Evolutionary conservation across 2,797 vertebrate species (phyloP), one percentile per base, ranked within the genome.

Genomic region (Acipenser transmontanus): DNA sequence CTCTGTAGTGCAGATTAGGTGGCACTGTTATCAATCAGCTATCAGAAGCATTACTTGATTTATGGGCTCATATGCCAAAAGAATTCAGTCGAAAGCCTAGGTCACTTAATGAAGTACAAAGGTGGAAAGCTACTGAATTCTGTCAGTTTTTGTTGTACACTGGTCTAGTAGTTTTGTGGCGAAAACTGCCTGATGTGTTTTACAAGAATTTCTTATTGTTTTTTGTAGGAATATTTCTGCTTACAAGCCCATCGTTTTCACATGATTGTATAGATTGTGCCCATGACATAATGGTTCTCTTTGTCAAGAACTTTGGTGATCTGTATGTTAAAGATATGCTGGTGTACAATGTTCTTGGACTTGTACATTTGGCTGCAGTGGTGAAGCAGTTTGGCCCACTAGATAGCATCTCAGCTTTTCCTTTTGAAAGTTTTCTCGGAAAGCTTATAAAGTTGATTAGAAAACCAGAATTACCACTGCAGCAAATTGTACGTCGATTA

Each of bases 61-160:
- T 52, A 52, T 6, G 50, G 50, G 12, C 50, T 52, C 6, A 52
- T 52, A 52, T 52, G 50, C 50, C 50, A 52, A 52, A 52, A 52
- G 3, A 52, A 52, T 52, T 52, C 50, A 52, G 12, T 52, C 8
- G 6, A 52, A 52, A 52, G 12, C 6, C 50, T 3, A 52, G 50
- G 50, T 52, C 50, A 52, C 50, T 52, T 52, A 52, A 52, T 52
- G 50, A 52, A 52, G 50, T 52, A 52, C 50, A 52, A 52, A 52
- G 12, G 12, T 52, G 50, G 50, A 52, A 7, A 52, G 50, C 50
- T 52, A 52, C 50, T 52, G 12, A 52, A 52, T 52, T 52, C 50
- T 6, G 4, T 7, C 50, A 52, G 50, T 8, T 52, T 52, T 52
- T 52, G 50, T 52, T 52, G 50, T 52, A 52, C 50, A 51, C 50